Conservation (phyloP, 2,113 vertebrate species). For the Lepisosteus oculatus region DNA sequence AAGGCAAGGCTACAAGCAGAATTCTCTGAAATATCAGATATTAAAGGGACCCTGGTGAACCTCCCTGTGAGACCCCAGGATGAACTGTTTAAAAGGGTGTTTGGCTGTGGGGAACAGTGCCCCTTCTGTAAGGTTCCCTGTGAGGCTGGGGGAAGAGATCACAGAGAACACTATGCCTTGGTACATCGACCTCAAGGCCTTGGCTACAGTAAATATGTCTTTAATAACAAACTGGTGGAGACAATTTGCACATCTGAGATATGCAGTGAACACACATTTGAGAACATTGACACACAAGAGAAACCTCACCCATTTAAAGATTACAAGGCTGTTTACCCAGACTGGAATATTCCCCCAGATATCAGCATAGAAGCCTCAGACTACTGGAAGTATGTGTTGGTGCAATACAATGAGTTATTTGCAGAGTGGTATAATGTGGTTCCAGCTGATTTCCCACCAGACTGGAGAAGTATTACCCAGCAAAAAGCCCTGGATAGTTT, state of each 20-base stretch:
- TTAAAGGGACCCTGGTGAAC: slow-evolving; percentile 31
- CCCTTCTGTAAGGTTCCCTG: slow-evolving; percentile 64
- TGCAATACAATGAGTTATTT: slow-evolving; percentile 49
- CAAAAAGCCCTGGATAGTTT: slow-evolving; percentile 49
- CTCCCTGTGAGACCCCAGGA: slow-evolving; percentile 46
- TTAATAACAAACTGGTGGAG: slow-evolving; percentile 20
- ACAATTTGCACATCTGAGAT: slow-evolving; percentile 44
- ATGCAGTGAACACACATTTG: fast-evolving
- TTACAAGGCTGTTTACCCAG: slow-evolving; percentile 30
- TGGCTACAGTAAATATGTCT: not conserved
- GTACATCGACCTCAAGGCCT: slow-evolving; percentile 56
- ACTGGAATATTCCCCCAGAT: slow-evolving; percentile 54
- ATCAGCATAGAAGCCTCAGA: slow-evolving; percentile 30
- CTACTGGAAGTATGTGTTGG: slow-evolving; percentile 64
- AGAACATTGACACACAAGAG: fast-evolving
- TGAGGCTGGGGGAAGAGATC: slow-evolving; percentile 40
- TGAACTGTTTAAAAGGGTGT: slow-evolving; percentile 44
- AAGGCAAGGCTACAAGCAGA: slow-evolving; percentile 38
- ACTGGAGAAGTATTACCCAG: slow-evolving; percentile 49
- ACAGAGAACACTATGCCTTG: slow-evolving; percentile 46
- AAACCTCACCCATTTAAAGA: slow-evolving; percentile 29
- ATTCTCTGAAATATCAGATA: slow-evolving; percentile 39
- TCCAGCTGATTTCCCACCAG: slow-evolving; percentile 41
- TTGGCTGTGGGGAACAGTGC: slow-evolving; percentile 59
- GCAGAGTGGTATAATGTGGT: slow-evolving; percentile 32